Conservation (phyloP, 2,888 invertebrate species). For the Xanthia icteritia region DNA sequence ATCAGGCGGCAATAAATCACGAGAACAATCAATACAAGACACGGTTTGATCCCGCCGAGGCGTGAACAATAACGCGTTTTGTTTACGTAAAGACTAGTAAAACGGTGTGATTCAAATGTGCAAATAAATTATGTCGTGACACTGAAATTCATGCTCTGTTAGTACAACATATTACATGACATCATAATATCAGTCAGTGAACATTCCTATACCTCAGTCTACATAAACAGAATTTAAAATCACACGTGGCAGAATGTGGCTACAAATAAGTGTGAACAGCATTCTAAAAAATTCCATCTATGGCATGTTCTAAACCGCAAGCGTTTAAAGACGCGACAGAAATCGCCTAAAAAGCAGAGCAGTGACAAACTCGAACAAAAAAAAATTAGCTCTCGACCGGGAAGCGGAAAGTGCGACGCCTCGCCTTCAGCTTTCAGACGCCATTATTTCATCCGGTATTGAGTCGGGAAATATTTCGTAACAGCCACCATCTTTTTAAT, state of each 20-base stretch:
- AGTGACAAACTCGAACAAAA: constrained; percentile 76
- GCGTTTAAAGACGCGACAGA: constrained; percentile 71
- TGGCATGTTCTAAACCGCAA: constrained; percentile 69
- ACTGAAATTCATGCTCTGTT: constrained; percentile 22
- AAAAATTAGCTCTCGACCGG: constrained; percentile 77
- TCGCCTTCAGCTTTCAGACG: constrained; percentile 83
- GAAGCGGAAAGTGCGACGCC: constrained; percentile 81
- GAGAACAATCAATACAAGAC: constrained; percentile 73
- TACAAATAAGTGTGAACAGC: constrained; percentile 37
- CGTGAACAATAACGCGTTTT: constrained; percentile 45
- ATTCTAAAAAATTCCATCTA: constrained; percentile 75
- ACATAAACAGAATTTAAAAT: constrained; percentile 36
- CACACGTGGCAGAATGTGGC: background rate
- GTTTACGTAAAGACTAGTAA: constrained; percentile 45
- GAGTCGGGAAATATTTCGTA: constrained; percentile 74
- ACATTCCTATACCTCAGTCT: constrained; percentile 3
- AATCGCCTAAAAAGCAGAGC: constrained; percentile 74
- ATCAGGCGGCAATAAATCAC: constrained; percentile 75
- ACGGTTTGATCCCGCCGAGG: constrained; percentile 43
- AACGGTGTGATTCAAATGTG: constrained; percentile 41
- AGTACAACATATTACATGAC: constrained; percentile 8
- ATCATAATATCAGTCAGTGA: background rate
- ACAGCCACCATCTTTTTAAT: constrained; percentile 70
- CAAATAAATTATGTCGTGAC: constrained; percentile 30
- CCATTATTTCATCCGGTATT: constrained; percentile 83